Conservation (phyloP, 2,888 invertebrate species). For the Seira sanloemensis region DNA sequence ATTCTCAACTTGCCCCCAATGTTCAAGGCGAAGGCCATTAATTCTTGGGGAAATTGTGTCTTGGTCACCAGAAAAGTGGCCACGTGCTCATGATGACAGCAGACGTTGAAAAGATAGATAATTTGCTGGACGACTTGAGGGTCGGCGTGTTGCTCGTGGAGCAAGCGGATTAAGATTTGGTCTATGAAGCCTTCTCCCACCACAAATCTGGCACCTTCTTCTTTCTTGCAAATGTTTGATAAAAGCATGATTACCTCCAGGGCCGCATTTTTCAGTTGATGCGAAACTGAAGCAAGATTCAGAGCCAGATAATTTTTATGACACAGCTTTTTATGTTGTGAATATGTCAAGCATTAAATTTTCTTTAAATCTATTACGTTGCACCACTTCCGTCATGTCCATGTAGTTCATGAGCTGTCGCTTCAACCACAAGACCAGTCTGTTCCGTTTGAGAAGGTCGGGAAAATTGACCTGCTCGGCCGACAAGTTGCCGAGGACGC, state of each 20-base stretch:
- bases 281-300: slow-evolving; percentile 30
- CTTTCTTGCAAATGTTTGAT: slow-evolving; percentile 25
- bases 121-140: slow-evolving; percentile 51
- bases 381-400: slow-evolving; percentile 47
- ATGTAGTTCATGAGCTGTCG: slow-evolving; percentile 55
- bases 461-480: slow-evolving; percentile 41
- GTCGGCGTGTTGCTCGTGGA: slow-evolving; percentile 29
- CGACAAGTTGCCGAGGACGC: slow-evolving; percentile 45
- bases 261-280: slow-evolving; percentile 43
- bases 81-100: slow-evolving; percentile 46
- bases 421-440: slow-evolving; percentile 56
- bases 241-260: slow-evolving; percentile 54
- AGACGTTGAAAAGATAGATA: slow-evolving; percentile 46
- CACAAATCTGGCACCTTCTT: slow-evolving; percentile 50
- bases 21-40: slow-evolving; percentile 47
- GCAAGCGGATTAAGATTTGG: slow-evolving; percentile 48
- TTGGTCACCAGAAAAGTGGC: slow-evolving; percentile 53
- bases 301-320: neutral
- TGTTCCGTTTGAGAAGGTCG: slow-evolving; percentile 54
- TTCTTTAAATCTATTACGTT: slow-evolving; percentile 36
- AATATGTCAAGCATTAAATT: neutral
- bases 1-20: slow-evolving; percentile 34
- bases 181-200: slow-evolving; percentile 61
- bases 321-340: too few species aligned
- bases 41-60: slow-evolving; percentile 55